A percentile compares a stretch with the other conserved stretches of the same genome.
Conservation (phyloP, 2,888 invertebrate species). For the Byasa hedistus region DNA sequence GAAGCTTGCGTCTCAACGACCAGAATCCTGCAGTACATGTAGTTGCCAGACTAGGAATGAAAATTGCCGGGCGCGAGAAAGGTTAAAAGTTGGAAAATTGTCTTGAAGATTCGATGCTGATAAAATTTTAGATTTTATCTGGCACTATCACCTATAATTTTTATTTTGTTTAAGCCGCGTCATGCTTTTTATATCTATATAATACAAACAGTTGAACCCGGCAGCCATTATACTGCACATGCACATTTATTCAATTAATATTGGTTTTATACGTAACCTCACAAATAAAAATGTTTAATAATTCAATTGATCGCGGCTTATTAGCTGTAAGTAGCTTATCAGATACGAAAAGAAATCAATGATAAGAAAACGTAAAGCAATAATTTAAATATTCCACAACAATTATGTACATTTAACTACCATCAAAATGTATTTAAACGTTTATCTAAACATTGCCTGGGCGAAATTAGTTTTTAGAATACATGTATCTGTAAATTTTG, state of each 20-base stretch:
- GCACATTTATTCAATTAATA: too few relatives aligned
- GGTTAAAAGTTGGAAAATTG: constrained; percentile 29
- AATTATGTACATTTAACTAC: background rate
- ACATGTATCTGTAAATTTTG: constrained; percentile 6
- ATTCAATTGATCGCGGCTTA: too few relatives aligned
- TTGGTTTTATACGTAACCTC: too few relatives aligned
- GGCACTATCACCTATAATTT: constrained; percentile 10
- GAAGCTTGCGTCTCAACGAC: constrained; percentile 43
- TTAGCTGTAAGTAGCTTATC: too few relatives aligned
- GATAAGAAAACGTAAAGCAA: background rate
- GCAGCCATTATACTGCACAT: too few relatives aligned
- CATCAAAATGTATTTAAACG: background rate
- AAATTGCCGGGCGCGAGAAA: constrained; percentile 29
- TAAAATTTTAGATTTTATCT: constrained; percentile 23
- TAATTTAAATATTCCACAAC: background rate
- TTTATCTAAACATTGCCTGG: background rate
- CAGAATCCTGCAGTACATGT: constrained; percentile 25
- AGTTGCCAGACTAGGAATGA: constrained; percentile 25
- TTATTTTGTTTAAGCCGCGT: constrained; percentile 9
- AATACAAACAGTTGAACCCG: too few relatives aligned
- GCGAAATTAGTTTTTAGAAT: constrained; percentile 13
- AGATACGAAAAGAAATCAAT: too few relatives aligned
- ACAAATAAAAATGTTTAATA: too few relatives aligned
- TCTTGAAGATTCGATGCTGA: constrained; percentile 27
- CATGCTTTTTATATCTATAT: background rate